phyloP scores from a whole-genome alignment of 1,140 invertebrate species.

The Oncopodura yosiiana region DNA sequence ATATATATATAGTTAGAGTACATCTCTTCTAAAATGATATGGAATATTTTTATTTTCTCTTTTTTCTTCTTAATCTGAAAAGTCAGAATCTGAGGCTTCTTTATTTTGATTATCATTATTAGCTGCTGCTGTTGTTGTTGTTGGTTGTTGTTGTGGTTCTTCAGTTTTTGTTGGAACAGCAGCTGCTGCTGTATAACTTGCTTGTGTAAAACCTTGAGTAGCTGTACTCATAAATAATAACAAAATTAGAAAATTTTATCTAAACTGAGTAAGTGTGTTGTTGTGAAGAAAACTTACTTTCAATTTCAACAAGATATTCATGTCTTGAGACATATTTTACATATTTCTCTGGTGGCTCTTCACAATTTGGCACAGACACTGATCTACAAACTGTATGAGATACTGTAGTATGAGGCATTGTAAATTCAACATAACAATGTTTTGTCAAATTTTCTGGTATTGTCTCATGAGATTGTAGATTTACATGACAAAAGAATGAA shows the following conservation, averaged over 20 bases:
- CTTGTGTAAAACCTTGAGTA: constrained; percentile 24
- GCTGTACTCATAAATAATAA: no score
- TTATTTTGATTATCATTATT: constrained; percentile 9
- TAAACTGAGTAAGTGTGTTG: no score
- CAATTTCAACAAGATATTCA: constrained; percentile 58
- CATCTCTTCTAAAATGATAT: not conserved
- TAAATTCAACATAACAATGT: constrained; percentile 88
- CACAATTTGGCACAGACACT: constrained; percentile 79
- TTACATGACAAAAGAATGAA: constrained; percentile 82
- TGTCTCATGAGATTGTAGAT: constrained; percentile 92
- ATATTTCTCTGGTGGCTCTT: constrained; percentile 96
- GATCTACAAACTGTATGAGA: constrained; percentile 93
- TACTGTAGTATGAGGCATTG: constrained; percentile 95
- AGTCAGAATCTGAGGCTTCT: constrained; percentile 30
- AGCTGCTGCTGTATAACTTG: constrained; percentile 29
- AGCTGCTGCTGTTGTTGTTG: not conserved
- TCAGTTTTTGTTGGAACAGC: constrained; percentile 17
- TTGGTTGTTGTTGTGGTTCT: constrained; percentile 9
- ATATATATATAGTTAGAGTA: no score
- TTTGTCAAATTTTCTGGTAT: constrained; percentile 85
- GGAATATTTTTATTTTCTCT: not conserved
- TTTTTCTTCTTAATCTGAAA: constrained; percentile 21
- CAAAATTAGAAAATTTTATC: no score
- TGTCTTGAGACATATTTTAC: constrained; percentile 93
- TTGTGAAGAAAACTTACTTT: no score